Evolutionary conservation across 2,888 invertebrate species (phyloP), one percentile per base, ranked within the genome.

Genomic region (Drosophila melanosoma): DNA sequence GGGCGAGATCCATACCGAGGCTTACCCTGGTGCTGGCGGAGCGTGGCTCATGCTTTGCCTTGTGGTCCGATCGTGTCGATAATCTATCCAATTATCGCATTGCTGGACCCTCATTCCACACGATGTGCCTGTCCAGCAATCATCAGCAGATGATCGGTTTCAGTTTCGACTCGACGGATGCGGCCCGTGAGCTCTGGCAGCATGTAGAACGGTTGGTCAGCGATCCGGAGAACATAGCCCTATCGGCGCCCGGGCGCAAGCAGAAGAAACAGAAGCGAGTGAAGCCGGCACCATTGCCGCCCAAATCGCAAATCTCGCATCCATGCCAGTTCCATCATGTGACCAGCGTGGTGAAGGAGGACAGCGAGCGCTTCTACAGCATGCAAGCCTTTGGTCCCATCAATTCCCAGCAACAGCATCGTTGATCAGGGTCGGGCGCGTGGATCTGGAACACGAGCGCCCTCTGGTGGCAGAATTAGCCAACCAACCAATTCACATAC

Each of bases 281-380:
- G 7, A 95, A 95, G 91, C 94, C 94, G 53, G 93, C 94, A 6
- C 94, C 95, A 51, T 93, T 96, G 71, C 97, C 97, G 26, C 95
- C 95, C 57, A 97, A 97, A 92, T 95, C 95, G 69, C 96, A 97
- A 92, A 97, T 97, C 81, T 97, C 97, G 54, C 95, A 96, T 91
- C 97, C 97, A 1, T 97, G 97, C 91, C 96, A 96, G 91, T 97
- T 97, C 92, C 96, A 96, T 84, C 97, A 97, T 92, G 95, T 97
- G 76, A 97, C 96, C 59, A 96, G 95, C 84, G 95, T 97, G 52
- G 96, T 96, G 73, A 94, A 95, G 45, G 95, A 95, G 65, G 96
- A 96, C 87, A 94, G 94, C 73, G 94, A 94, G 62, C 94, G 95
- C 73, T 96, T 95, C 83, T 95, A 95, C 90, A 96, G 96, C 48